A percentile compares a stretch with the other conserved stretches of the same genome.
phyloP scores from a whole-genome alignment of 2,888 invertebrate genomes.

The Falcaria lacertinaria region DNA sequence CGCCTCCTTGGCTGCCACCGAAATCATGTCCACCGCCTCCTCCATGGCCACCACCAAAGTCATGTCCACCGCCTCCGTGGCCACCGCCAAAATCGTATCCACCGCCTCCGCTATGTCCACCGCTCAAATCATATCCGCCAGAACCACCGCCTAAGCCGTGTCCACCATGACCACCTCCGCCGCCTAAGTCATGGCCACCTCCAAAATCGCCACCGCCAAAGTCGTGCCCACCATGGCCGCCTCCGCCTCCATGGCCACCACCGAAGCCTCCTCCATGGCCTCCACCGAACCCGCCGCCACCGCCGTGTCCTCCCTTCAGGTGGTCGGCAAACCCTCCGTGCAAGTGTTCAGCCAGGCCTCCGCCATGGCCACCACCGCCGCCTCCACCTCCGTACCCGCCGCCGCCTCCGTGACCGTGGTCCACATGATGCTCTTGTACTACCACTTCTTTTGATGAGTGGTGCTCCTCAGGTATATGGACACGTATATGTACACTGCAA shows the following conservation, averaged over 20 bases:
- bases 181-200: conserved; percentile 33
- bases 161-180: conserved; percentile 44
- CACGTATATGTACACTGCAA: conserved; percentile 79
- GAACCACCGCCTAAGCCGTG: conserved; percentile 69
- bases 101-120: conserved; percentile 17
- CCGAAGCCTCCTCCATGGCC: conserved; percentile 48
- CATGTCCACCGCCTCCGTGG: conserved; percentile 11
- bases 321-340: conserved; percentile 55
- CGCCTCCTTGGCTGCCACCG: conserved; percentile 14
- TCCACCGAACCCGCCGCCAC: conserved; percentile 48
- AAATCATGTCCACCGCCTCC: conserved; percentile 17
- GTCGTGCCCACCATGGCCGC: conserved; percentile 46
- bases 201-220: conserved; percentile 17
- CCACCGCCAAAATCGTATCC: conserved; percentile 13
- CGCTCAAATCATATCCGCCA: conserved; percentile 6
- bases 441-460: conserved; percentile 69
- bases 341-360: conserved; percentile 40
- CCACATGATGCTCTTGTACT: conserved; percentile 59
- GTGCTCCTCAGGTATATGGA: conserved; percentile 75
- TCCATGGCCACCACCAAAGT: conserved; percentile 12
- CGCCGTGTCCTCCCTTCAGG: conserved; percentile 33
- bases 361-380: conserved; percentile 30
- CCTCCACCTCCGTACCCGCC: conserved; percentile 20
- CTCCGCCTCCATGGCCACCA: conserved; percentile 41
- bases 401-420: conserved; percentile 46